These are phyloP conservation scores for Serinus canaria DNA, from an alignment of 2,113 vertebrate genomes.

Conservation along the genomic window DNA sequence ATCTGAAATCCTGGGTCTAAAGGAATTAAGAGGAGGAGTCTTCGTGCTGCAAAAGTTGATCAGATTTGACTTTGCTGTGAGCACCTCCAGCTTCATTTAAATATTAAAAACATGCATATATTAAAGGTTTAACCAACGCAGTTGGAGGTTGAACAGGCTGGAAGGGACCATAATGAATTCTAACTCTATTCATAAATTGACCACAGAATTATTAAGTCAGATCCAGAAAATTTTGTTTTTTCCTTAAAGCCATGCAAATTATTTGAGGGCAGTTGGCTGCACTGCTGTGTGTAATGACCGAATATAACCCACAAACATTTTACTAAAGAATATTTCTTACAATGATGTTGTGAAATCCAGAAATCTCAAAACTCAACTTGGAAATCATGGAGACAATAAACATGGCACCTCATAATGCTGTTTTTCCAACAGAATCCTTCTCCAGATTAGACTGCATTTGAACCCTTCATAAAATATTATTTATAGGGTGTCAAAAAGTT, in stretches of 20 bases:
- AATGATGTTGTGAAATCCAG: neutral
- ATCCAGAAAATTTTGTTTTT: neutral
- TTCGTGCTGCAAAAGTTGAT: neutral
- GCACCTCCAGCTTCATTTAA: neutral
- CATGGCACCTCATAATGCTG: constrained; percentile 12
- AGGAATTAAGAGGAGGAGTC: neutral
- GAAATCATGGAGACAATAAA: constrained; percentile 12
- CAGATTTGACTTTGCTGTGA: neutral
- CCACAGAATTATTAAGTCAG: neutral
- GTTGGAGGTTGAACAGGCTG: neutral
- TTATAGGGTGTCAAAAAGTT: constrained; percentile 1
- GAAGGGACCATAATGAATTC: neutral
- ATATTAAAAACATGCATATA: neutral
- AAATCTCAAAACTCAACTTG: constrained; percentile 12
- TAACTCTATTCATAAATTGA: neutral
- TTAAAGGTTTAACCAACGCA: neutral
- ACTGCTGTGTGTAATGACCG: neutral
- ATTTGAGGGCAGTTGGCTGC: neutral
- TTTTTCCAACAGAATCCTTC: neutral
- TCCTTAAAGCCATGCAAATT: neutral
- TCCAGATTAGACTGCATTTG: constrained; percentile 2
- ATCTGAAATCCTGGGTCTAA: neutral
- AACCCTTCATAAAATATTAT: neutral
- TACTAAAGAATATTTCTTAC: neutral
- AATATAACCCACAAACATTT: neutral